A percentile compares a stretch with the other conserved stretches of the same genome.
Conservation (phyloP, 2,797 vertebrate genomes). For the Iguana delicatissima region DNA sequence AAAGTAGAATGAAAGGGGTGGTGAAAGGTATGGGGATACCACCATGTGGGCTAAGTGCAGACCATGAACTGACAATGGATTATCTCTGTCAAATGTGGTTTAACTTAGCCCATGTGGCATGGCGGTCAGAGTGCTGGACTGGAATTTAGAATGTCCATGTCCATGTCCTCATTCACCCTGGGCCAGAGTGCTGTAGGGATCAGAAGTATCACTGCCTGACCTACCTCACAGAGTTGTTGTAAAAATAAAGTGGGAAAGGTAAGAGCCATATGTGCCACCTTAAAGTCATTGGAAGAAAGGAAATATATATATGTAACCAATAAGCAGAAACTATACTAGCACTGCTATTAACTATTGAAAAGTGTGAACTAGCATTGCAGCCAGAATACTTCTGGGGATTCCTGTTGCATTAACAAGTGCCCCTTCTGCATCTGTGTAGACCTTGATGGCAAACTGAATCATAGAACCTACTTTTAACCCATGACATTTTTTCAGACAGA, state of each 20-base stretch:
- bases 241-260: no score
- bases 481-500: slow-evolving; percentile 20
- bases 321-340: no score
- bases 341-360: not conserved
- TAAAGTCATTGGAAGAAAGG: no score
- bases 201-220: no score
- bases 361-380: not conserved
- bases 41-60: no score
- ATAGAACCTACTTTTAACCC: not conserved
- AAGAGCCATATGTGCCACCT: no score
- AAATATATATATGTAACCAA: no score
- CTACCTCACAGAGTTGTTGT: no score
- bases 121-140: not conserved
- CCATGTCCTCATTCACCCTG: not conserved
- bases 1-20: not conserved
- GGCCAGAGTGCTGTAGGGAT: no score
- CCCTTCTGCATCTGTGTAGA: not conserved
- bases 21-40: not conserved
- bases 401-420: not conserved
- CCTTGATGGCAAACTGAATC: not conserved
- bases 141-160: not conserved
- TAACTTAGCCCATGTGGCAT: not conserved
- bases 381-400: not conserved
- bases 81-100: not conserved
- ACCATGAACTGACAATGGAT: not conserved